Percentiles rank a stretch among this genome's conserved stretches.
Evolutionary conservation across 2,113 vertebrate species (phyloP).

Genomic region (Notothenia coriiceps): DNA sequence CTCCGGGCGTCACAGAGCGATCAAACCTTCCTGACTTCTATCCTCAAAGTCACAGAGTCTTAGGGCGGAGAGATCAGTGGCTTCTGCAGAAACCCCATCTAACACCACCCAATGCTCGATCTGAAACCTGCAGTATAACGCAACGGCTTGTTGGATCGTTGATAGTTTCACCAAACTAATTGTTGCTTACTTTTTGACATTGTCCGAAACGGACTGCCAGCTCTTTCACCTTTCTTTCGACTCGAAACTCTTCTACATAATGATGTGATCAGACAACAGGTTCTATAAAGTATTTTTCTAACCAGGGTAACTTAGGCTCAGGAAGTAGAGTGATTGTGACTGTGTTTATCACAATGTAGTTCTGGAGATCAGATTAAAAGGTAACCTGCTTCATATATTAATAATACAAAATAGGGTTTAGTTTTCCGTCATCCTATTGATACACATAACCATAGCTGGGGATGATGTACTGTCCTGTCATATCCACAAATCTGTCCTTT

Average conservation of each 20-base stretch:
- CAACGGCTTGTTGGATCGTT: not conserved
- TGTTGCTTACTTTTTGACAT: not conserved
- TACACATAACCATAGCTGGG: too few relatives aligned
- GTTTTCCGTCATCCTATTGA: too few relatives aligned
- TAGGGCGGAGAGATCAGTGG: conserved; percentile 45
- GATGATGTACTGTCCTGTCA: too few relatives aligned
- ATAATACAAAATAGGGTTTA: too few relatives aligned
- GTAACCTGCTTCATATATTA: not conserved
- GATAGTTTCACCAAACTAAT: not conserved
- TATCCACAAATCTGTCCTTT: too few relatives aligned
- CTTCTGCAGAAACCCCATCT: conserved; percentile 31
- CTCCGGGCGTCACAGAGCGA: conserved; percentile 31
- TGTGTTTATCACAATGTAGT: not conserved
- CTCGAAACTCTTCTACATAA: not conserved
- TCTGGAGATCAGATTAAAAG: not conserved
- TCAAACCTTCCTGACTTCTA: conserved; percentile 43
- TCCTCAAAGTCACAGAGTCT: conserved; percentile 35
- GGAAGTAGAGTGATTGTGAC: too few relatives aligned
- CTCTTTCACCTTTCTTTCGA: not conserved
- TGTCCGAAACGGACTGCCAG: not conserved
- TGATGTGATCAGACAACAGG: not conserved
- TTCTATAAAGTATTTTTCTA: not conserved
- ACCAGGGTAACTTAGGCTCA: too few relatives aligned
- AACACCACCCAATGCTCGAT: conserved; percentile 40
- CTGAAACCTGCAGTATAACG: conserved; percentile 5